phyloP scores from a whole-genome alignment of 2,113 vertebrate genomes.

The Muntiacus reevesi region DNA sequence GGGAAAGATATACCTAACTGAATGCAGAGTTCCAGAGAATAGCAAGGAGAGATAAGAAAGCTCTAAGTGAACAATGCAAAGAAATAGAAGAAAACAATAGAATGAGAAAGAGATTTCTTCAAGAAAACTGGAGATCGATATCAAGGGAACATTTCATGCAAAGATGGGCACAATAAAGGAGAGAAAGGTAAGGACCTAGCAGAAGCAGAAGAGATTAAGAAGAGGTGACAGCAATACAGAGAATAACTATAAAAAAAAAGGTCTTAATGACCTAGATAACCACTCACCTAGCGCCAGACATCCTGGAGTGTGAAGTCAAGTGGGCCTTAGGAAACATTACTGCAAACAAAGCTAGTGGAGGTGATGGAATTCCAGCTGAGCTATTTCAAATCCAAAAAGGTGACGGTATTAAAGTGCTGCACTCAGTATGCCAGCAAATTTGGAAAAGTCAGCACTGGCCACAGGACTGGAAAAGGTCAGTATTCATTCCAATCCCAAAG shows the following conservation, averaged over 20 bases:
- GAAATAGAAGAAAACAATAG: not conserved
- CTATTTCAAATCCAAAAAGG: not conserved
- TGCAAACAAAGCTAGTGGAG: not conserved
- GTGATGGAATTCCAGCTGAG: not conserved
- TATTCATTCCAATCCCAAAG: not conserved
- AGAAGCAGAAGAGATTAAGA: not conserved
- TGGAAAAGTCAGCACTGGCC: not conserved
- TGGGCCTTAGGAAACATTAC: not conserved
- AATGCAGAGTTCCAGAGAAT: not conserved
- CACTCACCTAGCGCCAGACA: not conserved
- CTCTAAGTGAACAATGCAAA: not conserved
- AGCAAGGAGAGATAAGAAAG: not conserved
- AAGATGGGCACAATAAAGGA: not conserved
- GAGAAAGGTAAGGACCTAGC: not conserved
- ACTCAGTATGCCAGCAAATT: not conserved
- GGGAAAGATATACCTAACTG: not conserved
- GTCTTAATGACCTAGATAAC: not conserved
- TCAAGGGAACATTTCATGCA: not conserved
- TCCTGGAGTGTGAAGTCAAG: not conserved
- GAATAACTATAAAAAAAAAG: not conserved
- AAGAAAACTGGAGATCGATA: not conserved
- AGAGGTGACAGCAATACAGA: not conserved
- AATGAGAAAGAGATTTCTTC: not conserved
- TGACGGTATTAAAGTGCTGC: not conserved
- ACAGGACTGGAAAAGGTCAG: not conserved